Evolutionary conservation across 2,888 invertebrate genomes (phyloP).

Genomic region (Macrosiphum euphorbiae): DNA sequence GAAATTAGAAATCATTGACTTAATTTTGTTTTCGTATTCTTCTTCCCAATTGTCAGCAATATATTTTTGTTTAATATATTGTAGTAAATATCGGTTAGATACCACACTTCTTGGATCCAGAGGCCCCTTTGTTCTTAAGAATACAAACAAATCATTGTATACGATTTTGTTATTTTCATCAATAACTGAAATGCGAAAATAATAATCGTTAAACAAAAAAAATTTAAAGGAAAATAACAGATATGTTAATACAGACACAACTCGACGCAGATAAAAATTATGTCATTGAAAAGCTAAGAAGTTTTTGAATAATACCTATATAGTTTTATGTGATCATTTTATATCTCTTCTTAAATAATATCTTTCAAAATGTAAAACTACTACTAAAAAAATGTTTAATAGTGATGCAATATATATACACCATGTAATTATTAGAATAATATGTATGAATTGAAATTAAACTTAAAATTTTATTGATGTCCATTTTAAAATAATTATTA

Average conservation of each 20-base stretch:
- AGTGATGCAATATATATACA: neutral
- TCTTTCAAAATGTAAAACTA: neutral
- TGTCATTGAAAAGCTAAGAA: neutral
- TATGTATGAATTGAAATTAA: neutral
- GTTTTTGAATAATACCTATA: neutral
- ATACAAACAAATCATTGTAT: too few relatives aligned
- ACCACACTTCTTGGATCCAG: too few relatives aligned
- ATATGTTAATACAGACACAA: slow-evolving; percentile 10
- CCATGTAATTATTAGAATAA: neutral
- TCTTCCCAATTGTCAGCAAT: too few relatives aligned
- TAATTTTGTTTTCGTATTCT: too few relatives aligned
- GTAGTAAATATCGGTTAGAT: too few relatives aligned
- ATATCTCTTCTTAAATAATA: neutral
- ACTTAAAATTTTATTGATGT: neutral
- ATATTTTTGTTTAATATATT: too few relatives aligned
- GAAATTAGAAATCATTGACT: too few relatives aligned
- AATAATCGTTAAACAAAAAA: neutral
- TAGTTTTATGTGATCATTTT: neutral
- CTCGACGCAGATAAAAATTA: neutral
- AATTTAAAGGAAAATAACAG: slow-evolving; percentile 6
- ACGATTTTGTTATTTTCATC: neutral
- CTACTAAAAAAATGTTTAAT: slow-evolving; percentile 4
- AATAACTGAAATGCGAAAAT: neutral
- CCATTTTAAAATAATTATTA: neutral
- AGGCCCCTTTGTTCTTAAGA: too few relatives aligned